Base-by-base conservation (phyloP, 1,140 invertebrate genomes). In the Euura saliciscinereae region DNA sequence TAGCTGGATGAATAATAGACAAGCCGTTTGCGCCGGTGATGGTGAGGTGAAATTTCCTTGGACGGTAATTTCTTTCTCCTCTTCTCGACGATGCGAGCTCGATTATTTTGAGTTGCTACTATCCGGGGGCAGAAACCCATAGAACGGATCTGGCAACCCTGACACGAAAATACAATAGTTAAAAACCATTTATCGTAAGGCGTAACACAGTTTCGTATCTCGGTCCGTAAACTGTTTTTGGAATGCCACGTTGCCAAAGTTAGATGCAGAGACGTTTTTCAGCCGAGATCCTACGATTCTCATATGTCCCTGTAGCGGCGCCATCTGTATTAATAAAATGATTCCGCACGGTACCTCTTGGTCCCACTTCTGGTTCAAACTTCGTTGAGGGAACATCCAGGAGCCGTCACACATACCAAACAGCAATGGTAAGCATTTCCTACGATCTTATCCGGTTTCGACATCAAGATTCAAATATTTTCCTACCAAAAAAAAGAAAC, bases 281-380 rank as follows among this genome's bases (percentile, higher is more conserved):
- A 44, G 64, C 44, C 13, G 71, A 68, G 45, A 68, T 45, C 44
- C 43, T 59, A 51, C 65, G 74, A 82, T 80, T 86, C 80, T 81
- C 80, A 80, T 77, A 78, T 86, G 76, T 79, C 80, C 77, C 68
- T 78, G 86, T 79, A 80, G 75, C 84, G 85, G 90, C 91, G 92
- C 91, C 91, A 91, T 92, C 91, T 92, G 88, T 89, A 86, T 86
- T 87, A 90, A 92, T 92, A 92, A 93, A 93, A 93, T 91, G 89
- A 89, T 89, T 88, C 87, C 86, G 87, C 88, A 85, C 88, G 87
- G 89, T 89, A 87, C 87, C 87, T 87, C 88, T 84, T 87, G 88
- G 89, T 89, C 90, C 90, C 92, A 93, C 90, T 93, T 91, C 91
- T 92, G 90, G 90, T 92, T 90, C 89, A 89, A 88, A 89, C 91